Evolutionary conservation across 30 jellyfish, hydroid and myxozoan species (phyloP).

Genomic region (Turritopsis rubra): DNA sequence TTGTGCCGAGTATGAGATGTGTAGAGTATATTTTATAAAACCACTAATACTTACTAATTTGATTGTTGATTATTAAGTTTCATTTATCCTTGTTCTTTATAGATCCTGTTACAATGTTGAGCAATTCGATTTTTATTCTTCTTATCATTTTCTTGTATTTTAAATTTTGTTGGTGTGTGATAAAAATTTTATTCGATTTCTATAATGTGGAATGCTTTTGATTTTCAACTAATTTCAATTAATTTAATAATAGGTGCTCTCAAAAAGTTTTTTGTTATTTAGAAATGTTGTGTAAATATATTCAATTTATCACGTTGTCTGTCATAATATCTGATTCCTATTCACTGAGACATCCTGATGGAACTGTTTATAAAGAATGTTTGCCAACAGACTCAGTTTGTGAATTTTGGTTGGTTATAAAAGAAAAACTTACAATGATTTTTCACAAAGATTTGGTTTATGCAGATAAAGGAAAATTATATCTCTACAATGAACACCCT

Average conservation of each 20-base stretch:
- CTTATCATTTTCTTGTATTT: too few species aligned
- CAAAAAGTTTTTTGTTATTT: too few species aligned
- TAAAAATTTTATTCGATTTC: not conserved
- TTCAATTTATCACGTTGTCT: not conserved
- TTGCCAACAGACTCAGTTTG: slow-evolving; percentile 25
- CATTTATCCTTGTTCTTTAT: too few species aligned
- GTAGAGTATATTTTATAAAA: too few species aligned
- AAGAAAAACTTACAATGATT: slow-evolving; percentile 55
- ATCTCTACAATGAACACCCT: slow-evolving; percentile 42
- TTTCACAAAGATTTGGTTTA: slow-evolving; percentile 48
- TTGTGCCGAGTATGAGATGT: not conserved
- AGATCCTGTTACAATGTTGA: too few species aligned
- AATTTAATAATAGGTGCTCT: too few species aligned
- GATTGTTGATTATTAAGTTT: too few species aligned
- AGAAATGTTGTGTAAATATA: not conserved
- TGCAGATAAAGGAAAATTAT: slow-evolving; percentile 46
- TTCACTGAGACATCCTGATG: not conserved
- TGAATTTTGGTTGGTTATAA: slow-evolving; percentile 47
- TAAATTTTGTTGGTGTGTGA: not conserved
- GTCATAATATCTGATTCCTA: not conserved
- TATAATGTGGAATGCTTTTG: not conserved
- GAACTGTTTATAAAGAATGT: slow-evolving; percentile 22
- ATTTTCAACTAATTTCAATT: not conserved
- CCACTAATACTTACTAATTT: too few species aligned
- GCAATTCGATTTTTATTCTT: too few species aligned